Conservation (phyloP, 2,888 invertebrate genomes). For the Sturmia bella region DNA sequence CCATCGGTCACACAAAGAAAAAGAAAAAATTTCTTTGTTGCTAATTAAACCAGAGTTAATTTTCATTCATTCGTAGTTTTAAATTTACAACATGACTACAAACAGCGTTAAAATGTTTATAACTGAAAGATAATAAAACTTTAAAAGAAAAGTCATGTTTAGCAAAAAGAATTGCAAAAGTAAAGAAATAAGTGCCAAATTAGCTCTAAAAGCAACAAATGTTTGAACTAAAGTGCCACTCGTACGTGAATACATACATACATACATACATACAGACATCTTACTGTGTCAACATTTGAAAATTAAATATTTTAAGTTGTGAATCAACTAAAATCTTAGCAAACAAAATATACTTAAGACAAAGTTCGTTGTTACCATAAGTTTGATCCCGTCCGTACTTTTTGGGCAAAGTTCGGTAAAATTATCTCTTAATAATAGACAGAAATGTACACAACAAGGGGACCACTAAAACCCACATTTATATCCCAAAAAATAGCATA, state of each 20-base stretch:
- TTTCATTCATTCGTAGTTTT: constrained; percentile 35
- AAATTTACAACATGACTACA: constrained; percentile 7
- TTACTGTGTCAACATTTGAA: constrained; percentile 45
- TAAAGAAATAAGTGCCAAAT: constrained; percentile 22
- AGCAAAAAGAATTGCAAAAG: constrained; percentile 18
- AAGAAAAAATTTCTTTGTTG: not conserved
- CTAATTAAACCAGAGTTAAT: constrained; percentile 55
- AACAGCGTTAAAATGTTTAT: constrained; percentile 3
- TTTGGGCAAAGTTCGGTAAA: no score
- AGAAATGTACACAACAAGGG: no score
- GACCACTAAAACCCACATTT: no score
- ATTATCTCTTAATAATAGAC: no score
- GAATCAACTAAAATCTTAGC: constrained; percentile 40
- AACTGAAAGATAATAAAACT: constrained; percentile 10
- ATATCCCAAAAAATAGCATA: no score
- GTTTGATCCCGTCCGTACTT: no score
- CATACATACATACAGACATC: no score
- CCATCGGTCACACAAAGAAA: constrained; percentile 11
- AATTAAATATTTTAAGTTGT: constrained; percentile 12
- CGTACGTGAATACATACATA: constrained; percentile 9
- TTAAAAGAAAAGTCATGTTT: constrained; percentile 43
- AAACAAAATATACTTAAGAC: constrained; percentile 14
- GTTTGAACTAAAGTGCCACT: constrained; percentile 17
- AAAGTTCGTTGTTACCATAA: constrained; percentile 17
- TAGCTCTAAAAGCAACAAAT: constrained; percentile 19